These are phyloP conservation scores for Trachymyrmex septentrionalis DNA, from an alignment of 1,140 invertebrate species.

Conservation along the genomic window DNA sequence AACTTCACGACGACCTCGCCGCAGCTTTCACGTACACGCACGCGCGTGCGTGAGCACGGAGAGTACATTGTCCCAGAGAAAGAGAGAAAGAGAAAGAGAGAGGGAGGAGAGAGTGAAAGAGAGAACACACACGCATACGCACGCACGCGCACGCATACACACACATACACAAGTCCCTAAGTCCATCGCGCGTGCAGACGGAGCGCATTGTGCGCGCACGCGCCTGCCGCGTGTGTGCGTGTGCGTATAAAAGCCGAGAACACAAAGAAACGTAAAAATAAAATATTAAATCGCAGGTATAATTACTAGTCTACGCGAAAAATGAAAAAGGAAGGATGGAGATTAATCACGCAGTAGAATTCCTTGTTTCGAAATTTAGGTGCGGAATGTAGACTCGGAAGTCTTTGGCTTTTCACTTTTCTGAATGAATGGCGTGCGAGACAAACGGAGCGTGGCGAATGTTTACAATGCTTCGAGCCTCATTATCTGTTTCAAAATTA, in stretches of 20 bases:
- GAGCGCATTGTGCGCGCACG: constrained; percentile 11
- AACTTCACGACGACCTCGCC: constrained; percentile 27
- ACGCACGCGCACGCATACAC: too few species aligned
- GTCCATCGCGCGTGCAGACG: constrained; percentile 17
- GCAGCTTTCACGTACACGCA: constrained; percentile 30
- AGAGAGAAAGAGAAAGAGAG: neutral
- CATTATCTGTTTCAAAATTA: neutral
- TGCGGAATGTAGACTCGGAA: neutral
- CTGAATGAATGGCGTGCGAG: constrained; percentile 7
- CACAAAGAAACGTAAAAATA: neutral
- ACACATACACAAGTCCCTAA: neutral
- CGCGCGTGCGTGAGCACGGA: constrained; percentile 9
- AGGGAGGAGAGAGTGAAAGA: neutral
- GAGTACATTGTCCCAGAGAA: constrained; percentile 55
- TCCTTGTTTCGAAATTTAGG: neutral
- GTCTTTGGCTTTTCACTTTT: neutral
- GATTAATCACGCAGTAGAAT: neutral
- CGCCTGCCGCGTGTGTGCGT: constrained; percentile 22
- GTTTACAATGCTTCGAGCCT: neutral
- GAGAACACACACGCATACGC: neutral
- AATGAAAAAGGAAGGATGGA: neutral
- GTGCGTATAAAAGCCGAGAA: neutral
- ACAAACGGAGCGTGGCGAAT: neutral
- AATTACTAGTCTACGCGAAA: neutral
- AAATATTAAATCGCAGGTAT: neutral